These are phyloP conservation scores for Sardinella longiceps DNA, from an alignment of 2,797 vertebrate genomes.

Conservation along the genomic window DNA sequence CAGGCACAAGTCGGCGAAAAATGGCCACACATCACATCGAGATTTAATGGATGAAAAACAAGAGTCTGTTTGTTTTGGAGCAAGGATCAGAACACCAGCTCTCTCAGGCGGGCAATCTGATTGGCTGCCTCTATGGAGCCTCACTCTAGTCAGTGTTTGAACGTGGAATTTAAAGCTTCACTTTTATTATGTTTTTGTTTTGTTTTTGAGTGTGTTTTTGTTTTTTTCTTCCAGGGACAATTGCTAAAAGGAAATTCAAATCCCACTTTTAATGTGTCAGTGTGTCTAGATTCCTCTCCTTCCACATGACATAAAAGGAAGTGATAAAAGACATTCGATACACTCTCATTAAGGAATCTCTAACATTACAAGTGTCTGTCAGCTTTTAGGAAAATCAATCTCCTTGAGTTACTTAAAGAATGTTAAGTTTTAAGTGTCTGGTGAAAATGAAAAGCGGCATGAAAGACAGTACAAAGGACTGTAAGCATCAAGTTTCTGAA, in stretches of 20 bases:
- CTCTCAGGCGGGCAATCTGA: not conserved
- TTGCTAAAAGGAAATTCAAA: conserved; percentile 43
- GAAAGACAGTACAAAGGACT: conserved; percentile 44
- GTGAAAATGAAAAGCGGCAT: conserved; percentile 35
- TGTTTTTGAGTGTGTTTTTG: no score
- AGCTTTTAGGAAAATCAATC: conserved; percentile 42
- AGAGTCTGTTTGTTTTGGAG: conserved; percentile 35
- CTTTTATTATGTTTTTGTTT: not conserved
- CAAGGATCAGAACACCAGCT: conserved; percentile 29
- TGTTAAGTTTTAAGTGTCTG: conserved; percentile 45
- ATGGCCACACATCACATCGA: not conserved
- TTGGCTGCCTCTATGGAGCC: not conserved
- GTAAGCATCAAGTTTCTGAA: conserved; percentile 47
- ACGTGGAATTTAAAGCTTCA: conserved; percentile 3
- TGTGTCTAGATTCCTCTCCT: conserved; percentile 23
- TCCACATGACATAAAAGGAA: conserved; percentile 35
- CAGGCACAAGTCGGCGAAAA: conserved; percentile 15
- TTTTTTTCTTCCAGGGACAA: not conserved
- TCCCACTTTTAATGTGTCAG: conserved; percentile 34
- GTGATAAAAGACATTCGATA: conserved; percentile 47
- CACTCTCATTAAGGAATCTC: conserved; percentile 49
- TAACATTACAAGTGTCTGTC: conserved; percentile 40
- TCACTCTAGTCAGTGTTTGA: not conserved
- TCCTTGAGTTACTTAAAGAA: conserved; percentile 52
- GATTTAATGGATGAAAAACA: conserved; percentile 36